A percentile compares a stretch with the other conserved stretches of the same genome.
phyloP scores from a whole-genome alignment of 2,888 invertebrate species.

The Tribolium freemani region DNA sequence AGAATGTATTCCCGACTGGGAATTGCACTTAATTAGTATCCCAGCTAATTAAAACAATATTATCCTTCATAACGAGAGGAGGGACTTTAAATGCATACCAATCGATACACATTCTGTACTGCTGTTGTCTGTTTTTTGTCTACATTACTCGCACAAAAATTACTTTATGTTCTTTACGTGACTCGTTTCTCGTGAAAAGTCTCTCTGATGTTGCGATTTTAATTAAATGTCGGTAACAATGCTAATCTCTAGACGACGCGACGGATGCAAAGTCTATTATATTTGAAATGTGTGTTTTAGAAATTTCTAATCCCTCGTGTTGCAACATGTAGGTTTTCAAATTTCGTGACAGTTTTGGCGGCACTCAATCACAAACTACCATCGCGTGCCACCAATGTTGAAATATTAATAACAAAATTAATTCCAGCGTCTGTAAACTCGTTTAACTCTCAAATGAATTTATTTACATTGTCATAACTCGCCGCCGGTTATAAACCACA shows the following conservation, averaged over 20 bases:
- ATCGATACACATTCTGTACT: neutral
- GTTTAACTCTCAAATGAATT: slow-evolving; percentile 3
- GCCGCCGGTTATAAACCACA: neutral
- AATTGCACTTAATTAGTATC: neutral
- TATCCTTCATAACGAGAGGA: neutral
- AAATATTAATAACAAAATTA: slow-evolving; percentile 3
- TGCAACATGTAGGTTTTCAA: slow-evolving; percentile 2
- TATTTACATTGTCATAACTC: slow-evolving; percentile 3
- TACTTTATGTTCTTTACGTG: slow-evolving; percentile 7
- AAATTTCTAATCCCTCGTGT: slow-evolving; percentile 24
- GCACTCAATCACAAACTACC: no score
- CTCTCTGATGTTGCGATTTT: slow-evolving; percentile 14
- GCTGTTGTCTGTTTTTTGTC: slow-evolving; percentile 1
- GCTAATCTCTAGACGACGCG: slow-evolving; percentile 21
- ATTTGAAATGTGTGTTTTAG: slow-evolving; percentile 14
- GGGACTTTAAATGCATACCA: neutral
- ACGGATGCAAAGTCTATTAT: slow-evolving; percentile 20
- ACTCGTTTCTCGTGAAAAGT: neutral
- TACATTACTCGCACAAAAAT: neutral
- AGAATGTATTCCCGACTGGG: neutral
- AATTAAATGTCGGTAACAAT: slow-evolving; percentile 31
- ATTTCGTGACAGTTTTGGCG: neutral
- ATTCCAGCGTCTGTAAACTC: neutral
- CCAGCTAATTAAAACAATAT: neutral
- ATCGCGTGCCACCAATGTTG: neutral